Conservation (phyloP, 2,113 vertebrate species). For the Pseudois nayaur region DNA sequence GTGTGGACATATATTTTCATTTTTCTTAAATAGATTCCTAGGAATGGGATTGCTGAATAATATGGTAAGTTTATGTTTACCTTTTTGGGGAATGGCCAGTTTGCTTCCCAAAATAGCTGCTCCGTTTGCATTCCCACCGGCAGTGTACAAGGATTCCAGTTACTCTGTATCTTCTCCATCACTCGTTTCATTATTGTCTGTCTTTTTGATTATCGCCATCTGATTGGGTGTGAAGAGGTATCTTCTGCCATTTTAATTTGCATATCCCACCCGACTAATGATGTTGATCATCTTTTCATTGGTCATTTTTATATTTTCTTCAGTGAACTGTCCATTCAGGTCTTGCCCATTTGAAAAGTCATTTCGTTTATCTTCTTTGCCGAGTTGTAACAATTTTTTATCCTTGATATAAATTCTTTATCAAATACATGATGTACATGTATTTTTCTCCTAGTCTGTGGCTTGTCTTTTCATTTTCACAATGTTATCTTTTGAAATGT, state of each 20-base stretch:
- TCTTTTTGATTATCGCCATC: neutral
- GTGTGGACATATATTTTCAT: neutral
- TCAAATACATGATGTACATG: neutral
- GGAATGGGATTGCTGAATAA: neutral
- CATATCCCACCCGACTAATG: neutral
- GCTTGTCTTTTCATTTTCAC: neutral
- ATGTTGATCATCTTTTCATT: neutral
- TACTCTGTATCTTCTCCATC: neutral
- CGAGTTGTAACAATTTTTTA: neutral
- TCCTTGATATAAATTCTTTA: neutral
- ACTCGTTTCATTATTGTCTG: fast-evolving
- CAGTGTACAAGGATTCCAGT: too few relatives aligned
- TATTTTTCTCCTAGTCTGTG: neutral
- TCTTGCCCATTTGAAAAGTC: neutral
- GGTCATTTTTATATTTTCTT: neutral
- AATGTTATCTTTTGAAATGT: neutral
- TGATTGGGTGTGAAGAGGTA: neutral
- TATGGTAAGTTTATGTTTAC: neutral
- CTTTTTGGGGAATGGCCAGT: neutral
- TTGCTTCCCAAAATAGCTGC: neutral
- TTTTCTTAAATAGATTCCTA: neutral
- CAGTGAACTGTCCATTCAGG: neutral
- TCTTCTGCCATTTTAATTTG: neutral
- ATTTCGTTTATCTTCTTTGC: neutral
- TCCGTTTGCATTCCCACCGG: neutral